Base-by-base conservation (phyloP, 92 coral and sea anemone genomes). In the Bergia puertoricense region DNA sequence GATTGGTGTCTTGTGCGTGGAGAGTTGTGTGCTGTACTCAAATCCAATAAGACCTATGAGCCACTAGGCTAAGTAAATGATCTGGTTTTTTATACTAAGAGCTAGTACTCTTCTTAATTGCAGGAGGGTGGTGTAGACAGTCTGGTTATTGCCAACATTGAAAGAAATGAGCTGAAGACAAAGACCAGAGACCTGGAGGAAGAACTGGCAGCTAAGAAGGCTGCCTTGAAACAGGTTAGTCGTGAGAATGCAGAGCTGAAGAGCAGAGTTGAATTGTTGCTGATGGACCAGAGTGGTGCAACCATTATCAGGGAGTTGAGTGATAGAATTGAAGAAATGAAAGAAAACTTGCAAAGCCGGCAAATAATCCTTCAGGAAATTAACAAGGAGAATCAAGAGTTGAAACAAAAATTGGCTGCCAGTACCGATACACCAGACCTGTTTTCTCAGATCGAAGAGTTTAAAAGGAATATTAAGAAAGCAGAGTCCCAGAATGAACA, bases 71-170 rank as follows among this genome's bases (percentile, higher is more conserved):
- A 9, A 48, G 54, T 54, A 2, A 11, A 54, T 54, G 59, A 54
- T 54, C 59, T 11, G 36, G 20, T 15, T 65, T 77, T 39, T 57
- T 43, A 44, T 69, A 59, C 18, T 44, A 10, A 42, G 39, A 76
- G 36, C 30, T 62, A 62, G 69, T 62, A 62, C 30, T 79, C 59
- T 73, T 46, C 23, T 39, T 72, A 41, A 68, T 89, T 75, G 22
- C 56, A 97, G 99, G 99, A 97, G 76, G 99, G 98, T 76, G 97
- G 99, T 40, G 91, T 97, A 6, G 97, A 97, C 82, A 96, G 98
- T 79, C 89, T 85, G 88, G 99, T 89, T 11, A 91, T 97, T 90
- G 98, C 98, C 51, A 97, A 97, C 91, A 93, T 97, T 36, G 99
- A 97, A 88, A 87, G 96, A 74, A 97, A 97, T 85, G 99, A 97